Conservation (phyloP, 2,113 vertebrate species). For the Cercopithecus mona region DNA sequence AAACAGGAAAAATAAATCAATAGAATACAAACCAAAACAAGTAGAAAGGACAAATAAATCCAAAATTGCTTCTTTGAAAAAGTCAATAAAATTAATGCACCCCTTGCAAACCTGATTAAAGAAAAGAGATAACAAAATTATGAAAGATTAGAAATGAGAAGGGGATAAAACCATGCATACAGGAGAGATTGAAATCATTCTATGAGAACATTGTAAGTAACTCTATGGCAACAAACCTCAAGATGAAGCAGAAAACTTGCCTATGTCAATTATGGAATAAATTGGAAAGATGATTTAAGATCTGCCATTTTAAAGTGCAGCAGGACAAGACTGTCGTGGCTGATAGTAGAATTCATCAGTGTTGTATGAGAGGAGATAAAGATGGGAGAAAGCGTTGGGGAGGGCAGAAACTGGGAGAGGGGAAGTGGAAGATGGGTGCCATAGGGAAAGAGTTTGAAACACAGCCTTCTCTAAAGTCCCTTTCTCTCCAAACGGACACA, state of each 20-base stretch:
- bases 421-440: too few relatives aligned
- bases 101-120: not conserved
- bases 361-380: not conserved
- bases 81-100: not conserved
- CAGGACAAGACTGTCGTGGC: not conserved
- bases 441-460: not conserved
- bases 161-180: not conserved
- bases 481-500: not conserved
- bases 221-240: not conserved
- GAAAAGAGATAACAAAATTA: constrained; percentile 6
- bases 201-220: not conserved
- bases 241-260: not conserved
- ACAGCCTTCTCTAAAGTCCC: not conserved
- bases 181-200: not conserved
- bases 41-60: not conserved
- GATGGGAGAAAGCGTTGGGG: not conserved
- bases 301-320: not conserved
- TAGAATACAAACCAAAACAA: not conserved
- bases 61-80: not conserved
- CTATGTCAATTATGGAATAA: not conserved
- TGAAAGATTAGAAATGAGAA: not conserved
- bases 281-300: not conserved
- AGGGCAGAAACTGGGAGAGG: not conserved
- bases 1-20: not conserved
- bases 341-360: not conserved